Evolutionary conservation across 2,113 vertebrate genomes (phyloP), one percentile per base, ranked within the genome.

Genomic region (Dipodomys spectabilis): DNA sequence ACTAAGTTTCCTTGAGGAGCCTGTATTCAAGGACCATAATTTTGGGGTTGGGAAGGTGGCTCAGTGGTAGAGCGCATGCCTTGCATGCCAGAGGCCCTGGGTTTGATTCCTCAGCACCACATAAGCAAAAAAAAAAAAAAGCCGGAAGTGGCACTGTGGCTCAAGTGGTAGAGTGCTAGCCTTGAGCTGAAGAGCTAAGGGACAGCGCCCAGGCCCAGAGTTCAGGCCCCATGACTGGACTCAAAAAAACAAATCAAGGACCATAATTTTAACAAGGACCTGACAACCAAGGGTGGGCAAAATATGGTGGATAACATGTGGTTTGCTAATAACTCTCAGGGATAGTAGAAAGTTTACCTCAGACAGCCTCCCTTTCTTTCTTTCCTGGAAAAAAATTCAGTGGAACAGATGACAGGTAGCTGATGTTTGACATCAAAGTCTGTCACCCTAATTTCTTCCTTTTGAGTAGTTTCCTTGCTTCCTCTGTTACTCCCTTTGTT

Each of bases 391-490:
- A 39, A 45, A 85, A 35, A 53, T 39, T 64, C 77, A 77, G 7
- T 90, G 19, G 27, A 68, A 27, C n/a, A 75, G 13, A 69, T 86
- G 28, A 69, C 32, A 25, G 25, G 72, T 86, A 83, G 82, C 87
- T 87, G 22, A 93, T 74, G 13, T 78, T 94, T 82, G 28, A 74
- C 39, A 60, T 83, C n/a, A 88, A 39, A 74, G 57, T 84, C 23
- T 93, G 7, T 39, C 45, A 39, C 60, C 86, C 19, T 67, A 9
- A 45, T 79, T 1, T 79, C 49, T 91, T 91, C 73, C 71, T 90
- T 88, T 89, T 71, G 71, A 22, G 32, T 67, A 75, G 39, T 90
- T 94, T 91, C 39, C 65, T 90, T 7, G 15, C 23, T 84, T 78
- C 72, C 7, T 82, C 27, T 93, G 28, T 88, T 83, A 86, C 2